Conservation (phyloP, 2,113 vertebrate species). For the Scytalopus superciliaris region DNA sequence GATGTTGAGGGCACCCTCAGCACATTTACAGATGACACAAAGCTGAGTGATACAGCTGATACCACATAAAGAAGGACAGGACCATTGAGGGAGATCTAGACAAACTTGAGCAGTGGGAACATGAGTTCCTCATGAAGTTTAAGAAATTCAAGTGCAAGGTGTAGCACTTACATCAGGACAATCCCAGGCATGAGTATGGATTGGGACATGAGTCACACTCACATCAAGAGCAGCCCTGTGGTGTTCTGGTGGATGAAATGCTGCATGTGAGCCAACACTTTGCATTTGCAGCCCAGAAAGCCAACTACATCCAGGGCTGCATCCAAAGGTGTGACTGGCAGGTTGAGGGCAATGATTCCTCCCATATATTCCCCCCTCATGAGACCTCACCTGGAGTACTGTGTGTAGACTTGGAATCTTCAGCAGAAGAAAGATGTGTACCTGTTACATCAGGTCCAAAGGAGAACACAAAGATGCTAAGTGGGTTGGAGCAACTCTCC, state of each 20-base stretch:
- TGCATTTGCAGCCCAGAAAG: not conserved
- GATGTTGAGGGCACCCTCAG: accelerated
- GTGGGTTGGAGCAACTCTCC: not conserved
- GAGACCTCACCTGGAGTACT: not conserved
- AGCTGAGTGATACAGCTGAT: not conserved
- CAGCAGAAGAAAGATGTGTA: not conserved
- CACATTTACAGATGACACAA: not conserved
- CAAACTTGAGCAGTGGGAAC: not conserved
- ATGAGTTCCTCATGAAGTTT: not conserved
- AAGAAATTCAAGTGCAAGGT: not conserved
- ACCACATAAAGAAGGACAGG: not conserved
- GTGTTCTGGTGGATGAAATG: not conserved
- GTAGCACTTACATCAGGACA: not conserved
- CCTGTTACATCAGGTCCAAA: not conserved
- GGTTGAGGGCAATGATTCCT: not conserved
- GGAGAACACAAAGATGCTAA: not conserved
- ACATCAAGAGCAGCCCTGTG: not conserved
- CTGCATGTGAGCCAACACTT: not conserved
- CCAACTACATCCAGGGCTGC: not conserved
- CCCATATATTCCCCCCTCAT: not conserved
- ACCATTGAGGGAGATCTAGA: not conserved
- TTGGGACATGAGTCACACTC: not conserved
- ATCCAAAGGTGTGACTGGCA: not conserved
- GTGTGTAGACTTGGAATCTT: not conserved
- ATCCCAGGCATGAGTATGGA: not conserved